phyloP scores from a whole-genome alignment of 2,797 vertebrate genomes.

The Liparis tanakae region DNA sequence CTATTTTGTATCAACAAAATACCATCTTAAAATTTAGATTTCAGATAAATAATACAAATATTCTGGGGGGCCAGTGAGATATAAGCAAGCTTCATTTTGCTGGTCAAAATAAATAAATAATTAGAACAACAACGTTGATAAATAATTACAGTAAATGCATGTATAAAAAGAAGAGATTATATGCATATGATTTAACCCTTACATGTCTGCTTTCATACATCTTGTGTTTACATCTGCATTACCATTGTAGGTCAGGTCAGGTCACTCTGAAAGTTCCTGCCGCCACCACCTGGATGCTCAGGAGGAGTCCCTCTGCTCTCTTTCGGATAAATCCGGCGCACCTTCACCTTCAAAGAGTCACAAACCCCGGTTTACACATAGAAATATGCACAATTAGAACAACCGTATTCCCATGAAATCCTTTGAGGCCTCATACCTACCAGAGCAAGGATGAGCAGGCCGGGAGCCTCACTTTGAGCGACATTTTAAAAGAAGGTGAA shows the following conservation, averaged over 20 bases:
- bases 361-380: slow-evolving; percentile 7
- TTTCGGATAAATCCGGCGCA: slow-evolving; percentile 21
- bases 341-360: slow-evolving; percentile 2
- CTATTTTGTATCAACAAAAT: not conserved
- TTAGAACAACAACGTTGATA: not conserved
- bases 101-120: not conserved
- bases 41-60: not conserved
- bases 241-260: slow-evolving; percentile 30
- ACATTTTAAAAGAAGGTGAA: slow-evolving; percentile 22
- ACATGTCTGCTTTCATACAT: not conserved
- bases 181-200: not conserved
- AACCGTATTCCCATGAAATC: slow-evolving; percentile 5
- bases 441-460: slow-evolving; percentile 7
- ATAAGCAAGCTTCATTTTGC: not conserved
- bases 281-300: slow-evolving; percentile 58
- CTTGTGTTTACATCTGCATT: slow-evolving; percentile 14
- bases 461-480: slow-evolving; percentile 22
- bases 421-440: slow-evolving; percentile 12
- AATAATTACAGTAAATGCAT: not conserved
- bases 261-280: slow-evolving; percentile 46
- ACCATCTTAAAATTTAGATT: not conserved
- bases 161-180: not conserved
- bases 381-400: not conserved
- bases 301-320: slow-evolving; percentile 15
- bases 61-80: not conserved